Evolutionary conservation across 2,113 vertebrate species (phyloP).

Genomic region (Peromyscus polionotus): DNA sequence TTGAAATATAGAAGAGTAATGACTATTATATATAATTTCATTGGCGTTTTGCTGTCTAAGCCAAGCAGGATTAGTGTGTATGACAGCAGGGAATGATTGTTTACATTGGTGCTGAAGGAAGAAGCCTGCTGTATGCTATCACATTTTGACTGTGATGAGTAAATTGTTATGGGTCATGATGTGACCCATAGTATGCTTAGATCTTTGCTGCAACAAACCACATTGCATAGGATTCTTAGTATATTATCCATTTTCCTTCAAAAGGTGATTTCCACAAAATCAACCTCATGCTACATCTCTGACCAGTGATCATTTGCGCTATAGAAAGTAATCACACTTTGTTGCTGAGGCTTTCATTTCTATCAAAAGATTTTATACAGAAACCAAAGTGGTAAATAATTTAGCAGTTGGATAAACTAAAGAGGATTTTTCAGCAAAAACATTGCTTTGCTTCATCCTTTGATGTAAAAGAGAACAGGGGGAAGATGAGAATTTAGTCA

Average conservation of each 20-base stretch:
- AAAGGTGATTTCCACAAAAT: constrained; percentile 36
- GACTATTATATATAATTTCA: background rate
- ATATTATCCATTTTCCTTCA: background rate
- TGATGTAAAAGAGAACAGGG: constrained; percentile 52
- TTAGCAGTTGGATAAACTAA: constrained; percentile 62
- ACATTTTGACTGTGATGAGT: background rate
- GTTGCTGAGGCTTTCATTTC: constrained; percentile 56
- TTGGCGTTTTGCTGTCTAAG: background rate
- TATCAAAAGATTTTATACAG: constrained; percentile 58
- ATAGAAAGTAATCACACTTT: constrained; percentile 29
- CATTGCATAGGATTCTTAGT: background rate
- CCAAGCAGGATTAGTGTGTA: background rate
- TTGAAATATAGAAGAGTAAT: background rate
- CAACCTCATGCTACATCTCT: constrained; percentile 38
- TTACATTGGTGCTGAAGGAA: background rate
- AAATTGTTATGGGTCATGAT: background rate
- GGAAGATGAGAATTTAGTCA: constrained; percentile 64
- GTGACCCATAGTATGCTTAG: background rate
- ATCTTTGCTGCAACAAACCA: background rate
- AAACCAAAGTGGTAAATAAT: constrained; percentile 66
- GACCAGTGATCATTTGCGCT: constrained; percentile 42
- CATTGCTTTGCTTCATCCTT: constrained; percentile 35
- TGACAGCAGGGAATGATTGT: background rate
- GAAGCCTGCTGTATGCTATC: background rate
- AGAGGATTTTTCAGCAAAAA: constrained; percentile 58